Base-by-base conservation (phyloP, 1,140 invertebrate genomes). In the Euura saliciscinereae region DNA sequence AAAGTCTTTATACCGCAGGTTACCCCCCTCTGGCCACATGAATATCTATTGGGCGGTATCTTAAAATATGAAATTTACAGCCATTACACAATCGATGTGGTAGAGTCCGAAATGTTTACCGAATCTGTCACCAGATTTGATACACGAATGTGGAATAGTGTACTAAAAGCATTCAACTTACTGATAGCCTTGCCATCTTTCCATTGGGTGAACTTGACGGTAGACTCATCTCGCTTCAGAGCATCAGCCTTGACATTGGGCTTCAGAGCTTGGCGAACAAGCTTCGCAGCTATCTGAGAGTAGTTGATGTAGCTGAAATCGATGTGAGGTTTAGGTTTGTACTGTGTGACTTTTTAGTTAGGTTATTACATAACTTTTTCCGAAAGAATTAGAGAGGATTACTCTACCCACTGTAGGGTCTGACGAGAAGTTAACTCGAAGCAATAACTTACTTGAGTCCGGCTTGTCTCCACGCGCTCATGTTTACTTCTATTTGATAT, bases 291-390 rank as follows among this genome's bases (percentile, higher is more conserved):
- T 82, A 97, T 96, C 82, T 93, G 94, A 44, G 96, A 97, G 84
- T 96, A 98, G 87, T 96, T 95, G 85, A 98, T 94, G 88, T 98
- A 98, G 89, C 96, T 98, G 82, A 76, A 89, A 90, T 73, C 4
- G 59, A 45, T 11, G 13, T 68, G 72, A 71, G 45, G 43, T 75
- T 69, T 45, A 66, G 71, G 66, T 70, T 65, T 74, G 44, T 74
- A 73, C 70, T 65, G 28, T 28, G 73, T 67, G 73, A 64, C 75
- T 68, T 69, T 73, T 43, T 51, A 73, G 66, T 11, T 68, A 70
- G 65, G n/a, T 68, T 71, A 28, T 28, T 28, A 73, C 64, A 71
- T 74, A 73, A 70, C 74, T 71, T 68, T 28, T 59, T n/a, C 65
- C 13, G 8, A 76, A 72, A 71, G 71, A n/a, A 74, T 45, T 8